These are phyloP conservation scores for Steinernema feltiae DNA, from an alignment of 1,140 invertebrate genomes.

Conservation along the genomic window DNA sequence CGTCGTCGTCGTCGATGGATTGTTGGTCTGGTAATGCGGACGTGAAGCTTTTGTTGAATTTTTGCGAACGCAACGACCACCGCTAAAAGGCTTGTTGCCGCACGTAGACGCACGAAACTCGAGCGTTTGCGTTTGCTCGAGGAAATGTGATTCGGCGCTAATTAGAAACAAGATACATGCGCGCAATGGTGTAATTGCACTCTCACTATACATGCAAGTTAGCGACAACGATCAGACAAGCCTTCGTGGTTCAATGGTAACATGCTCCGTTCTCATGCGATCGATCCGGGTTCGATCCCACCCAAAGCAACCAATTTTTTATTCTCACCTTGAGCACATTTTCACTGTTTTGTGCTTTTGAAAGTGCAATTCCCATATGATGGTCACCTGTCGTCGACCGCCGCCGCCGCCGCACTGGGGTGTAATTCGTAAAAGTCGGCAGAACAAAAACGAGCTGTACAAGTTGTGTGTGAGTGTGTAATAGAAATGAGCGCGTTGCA, in stretches of 20 bases:
- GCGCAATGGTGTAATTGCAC: too few species aligned
- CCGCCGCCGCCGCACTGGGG: neutral
- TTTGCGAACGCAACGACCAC: neutral
- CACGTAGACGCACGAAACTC: too few species aligned
- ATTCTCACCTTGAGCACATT: neutral
- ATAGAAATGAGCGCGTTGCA: too few species aligned
- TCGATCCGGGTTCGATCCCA: constrained; percentile 82
- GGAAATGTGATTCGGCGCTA: too few species aligned
- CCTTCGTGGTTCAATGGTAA: constrained; percentile 82
- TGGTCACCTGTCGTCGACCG: neutral
- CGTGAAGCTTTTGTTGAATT: neutral
- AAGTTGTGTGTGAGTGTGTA: neutral
- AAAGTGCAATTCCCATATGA: neutral
- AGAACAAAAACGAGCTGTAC: neutral
- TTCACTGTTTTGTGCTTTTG: too few species aligned
- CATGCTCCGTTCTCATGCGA: constrained; percentile 85
- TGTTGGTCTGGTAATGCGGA: neutral
- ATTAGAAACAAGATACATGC: too few species aligned
- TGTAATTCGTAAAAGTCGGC: too few species aligned
- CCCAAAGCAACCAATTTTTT: constrained; percentile 63
- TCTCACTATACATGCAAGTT: neutral
- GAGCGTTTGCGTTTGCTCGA: too few species aligned
- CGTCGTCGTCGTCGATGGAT: too few species aligned
- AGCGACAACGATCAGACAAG: constrained; percentile 33
- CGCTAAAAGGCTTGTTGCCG: too few species aligned